Evolutionary conservation across 2,797 vertebrate genomes (phyloP).

Genomic region (Scarus forsteni): DNA sequence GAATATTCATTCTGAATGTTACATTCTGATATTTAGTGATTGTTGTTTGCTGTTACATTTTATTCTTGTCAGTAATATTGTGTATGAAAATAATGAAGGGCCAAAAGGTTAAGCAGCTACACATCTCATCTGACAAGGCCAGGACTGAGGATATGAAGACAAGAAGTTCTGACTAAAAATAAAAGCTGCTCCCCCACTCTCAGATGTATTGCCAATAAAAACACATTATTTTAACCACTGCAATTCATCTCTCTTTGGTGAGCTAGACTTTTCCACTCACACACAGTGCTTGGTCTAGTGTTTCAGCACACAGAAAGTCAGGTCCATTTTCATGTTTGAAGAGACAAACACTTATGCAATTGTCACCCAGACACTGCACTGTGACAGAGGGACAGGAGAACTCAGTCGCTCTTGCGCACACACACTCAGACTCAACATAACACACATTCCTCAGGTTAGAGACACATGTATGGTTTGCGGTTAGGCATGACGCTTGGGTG

Average conservation of each 20-base stretch:
- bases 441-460: constrained; percentile 75
- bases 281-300: constrained; percentile 22
- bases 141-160: background rate
- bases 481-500: constrained; percentile 54
- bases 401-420: constrained; percentile 12
- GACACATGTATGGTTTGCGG: constrained; percentile 52
- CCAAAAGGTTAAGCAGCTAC: background rate
- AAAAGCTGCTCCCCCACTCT: constrained; percentile 5
- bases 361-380: background rate
- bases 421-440: constrained; percentile 49
- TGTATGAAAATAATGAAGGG: background rate
- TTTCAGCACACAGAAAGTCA: constrained; percentile 25
- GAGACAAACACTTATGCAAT: constrained; percentile 2
- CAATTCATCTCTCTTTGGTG: constrained; percentile 60
- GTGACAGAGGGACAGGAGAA: background rate
- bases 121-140: background rate
- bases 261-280: constrained; percentile 27
- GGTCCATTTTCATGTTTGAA: constrained; percentile 21
- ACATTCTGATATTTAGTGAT: no score
- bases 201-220: constrained; percentile 27
- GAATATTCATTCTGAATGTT: no score
- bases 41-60: background rate
- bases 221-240: constrained; percentile 11
- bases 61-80: background rate
- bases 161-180: background rate